phyloP scores from a whole-genome alignment of 1,140 invertebrate species.

The Andricus grossulariae region DNA sequence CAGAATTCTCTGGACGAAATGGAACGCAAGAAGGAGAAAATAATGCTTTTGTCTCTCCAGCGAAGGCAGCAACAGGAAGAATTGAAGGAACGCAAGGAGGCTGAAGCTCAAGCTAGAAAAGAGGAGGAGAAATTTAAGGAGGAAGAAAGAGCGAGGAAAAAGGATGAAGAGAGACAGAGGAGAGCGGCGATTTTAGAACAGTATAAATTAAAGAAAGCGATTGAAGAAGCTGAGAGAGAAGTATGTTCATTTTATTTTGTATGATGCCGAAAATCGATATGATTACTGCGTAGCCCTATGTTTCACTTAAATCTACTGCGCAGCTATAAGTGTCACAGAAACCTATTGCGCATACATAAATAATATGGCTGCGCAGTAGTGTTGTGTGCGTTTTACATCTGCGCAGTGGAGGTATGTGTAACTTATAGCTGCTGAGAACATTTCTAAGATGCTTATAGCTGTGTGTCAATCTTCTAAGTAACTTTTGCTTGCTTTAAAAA shows the following conservation, averaged over 20 bases:
- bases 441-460: no score
- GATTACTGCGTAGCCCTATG: not conserved
- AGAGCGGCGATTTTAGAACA: slow-evolving; percentile 93
- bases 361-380: no score
- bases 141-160: slow-evolving; percentile 90
- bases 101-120: slow-evolving; percentile 85
- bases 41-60: slow-evolving; percentile 90
- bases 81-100: slow-evolving; percentile 88
- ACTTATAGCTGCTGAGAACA: no score
- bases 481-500: no score
- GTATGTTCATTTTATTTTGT: slow-evolving; percentile 71
- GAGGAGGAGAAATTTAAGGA: slow-evolving; percentile 89
- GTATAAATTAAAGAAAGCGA: slow-evolving; percentile 95
- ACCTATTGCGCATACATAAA: no score
- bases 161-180: slow-evolving; percentile 92
- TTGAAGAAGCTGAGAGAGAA: slow-evolving; percentile 93
- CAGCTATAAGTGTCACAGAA: no score
- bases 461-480: no score
- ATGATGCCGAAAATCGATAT: not conserved
- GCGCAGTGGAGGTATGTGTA: no score
- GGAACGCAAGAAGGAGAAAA: slow-evolving; percentile 92
- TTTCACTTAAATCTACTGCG: no score
- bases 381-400: no score
- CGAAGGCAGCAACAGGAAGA: slow-evolving; percentile 93
- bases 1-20: slow-evolving; percentile 90